Base-by-base conservation (phyloP, 2,888 invertebrate species). In the Ormyrus nitidulus region DNA sequence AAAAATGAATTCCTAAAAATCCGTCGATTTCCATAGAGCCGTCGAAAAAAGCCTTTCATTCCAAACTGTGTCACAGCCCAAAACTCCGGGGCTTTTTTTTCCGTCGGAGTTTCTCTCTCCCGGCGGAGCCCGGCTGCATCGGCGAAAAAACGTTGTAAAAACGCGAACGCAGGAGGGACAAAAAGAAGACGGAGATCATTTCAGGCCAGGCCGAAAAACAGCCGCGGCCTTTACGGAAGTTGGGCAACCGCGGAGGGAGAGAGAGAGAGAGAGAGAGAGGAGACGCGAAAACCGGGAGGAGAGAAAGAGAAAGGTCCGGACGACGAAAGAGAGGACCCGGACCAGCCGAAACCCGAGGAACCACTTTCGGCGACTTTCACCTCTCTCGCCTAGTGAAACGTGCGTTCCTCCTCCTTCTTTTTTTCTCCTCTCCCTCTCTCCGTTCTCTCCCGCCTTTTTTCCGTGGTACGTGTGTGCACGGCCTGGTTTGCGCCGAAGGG, bases 351-450 rank as follows among this genome's bases (percentile, higher is more conserved):
- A 80, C 77, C 70, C 65, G 77, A 82, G 83, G 86, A 87, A 86
- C 86, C 85, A 87, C 88, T 88, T 88, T 88, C 87, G 88, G 88
- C 84, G 75, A 85, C 86, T 86, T 86, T 86, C 86, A 85, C 86
- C 85, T 79, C 19, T 19, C 71, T 74, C 69, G 68, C 68, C 53
- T 64, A 80, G 72, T 81, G 66, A 78, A 78, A 75, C 73, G 73
- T 44, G 46, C 19, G 19, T 19, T 19, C 19, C n/a, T 9, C 9
- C 58, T 59, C 56, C 70, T 19, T 56, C 66, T 62, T 66, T 8
- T 68, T n/a, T 70, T 53, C 34, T 53, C 34, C 66, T 70, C 49
- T 59, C 44, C 11, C 61, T 69, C 54, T 44, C 48, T 61, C 48
- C 34, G 19, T 19, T 56, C 34, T 56, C 34, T 74, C 75, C 19